Conservation (phyloP, 2,113 vertebrate genomes). For the Perca flavescens region DNA sequence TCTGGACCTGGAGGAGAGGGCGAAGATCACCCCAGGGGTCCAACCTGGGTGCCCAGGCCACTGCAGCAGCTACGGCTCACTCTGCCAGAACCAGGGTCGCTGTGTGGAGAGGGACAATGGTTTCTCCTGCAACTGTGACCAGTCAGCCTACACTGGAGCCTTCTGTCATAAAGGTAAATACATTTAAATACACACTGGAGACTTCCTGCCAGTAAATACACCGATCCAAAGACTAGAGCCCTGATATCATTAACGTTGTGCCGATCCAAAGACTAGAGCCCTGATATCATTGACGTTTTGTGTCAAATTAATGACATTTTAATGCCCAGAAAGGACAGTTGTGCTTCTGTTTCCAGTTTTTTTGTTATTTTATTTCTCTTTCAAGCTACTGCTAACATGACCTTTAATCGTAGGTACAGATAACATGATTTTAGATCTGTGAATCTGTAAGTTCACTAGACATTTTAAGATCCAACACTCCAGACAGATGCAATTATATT, state of each 20-base stretch:
- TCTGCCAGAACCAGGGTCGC: constrained; percentile 91
- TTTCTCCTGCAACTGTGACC: constrained; percentile 92
- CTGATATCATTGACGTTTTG: neutral
- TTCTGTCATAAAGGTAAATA: constrained; percentile 92
- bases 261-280: neutral
- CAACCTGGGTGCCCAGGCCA: constrained; percentile 94
- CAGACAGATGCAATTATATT: too few relatives aligned
- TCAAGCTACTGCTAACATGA: neutral
- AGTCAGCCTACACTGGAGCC: constrained; percentile 89
- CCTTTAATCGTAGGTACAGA: too few relatives aligned
- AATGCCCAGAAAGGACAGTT: neutral
- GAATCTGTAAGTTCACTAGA: too few relatives aligned
- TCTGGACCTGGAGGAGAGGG: constrained; percentile 93
- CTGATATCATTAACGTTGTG: neutral
- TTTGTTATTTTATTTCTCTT: neutral
- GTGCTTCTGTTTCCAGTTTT: neutral
- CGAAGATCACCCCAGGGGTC: constrained; percentile 93
- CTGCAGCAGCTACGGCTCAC: constrained; percentile 93
- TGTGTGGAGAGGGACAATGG: constrained; percentile 90
- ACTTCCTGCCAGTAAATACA: neutral
- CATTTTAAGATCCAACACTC: too few relatives aligned
- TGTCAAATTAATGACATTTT: neutral
- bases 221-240: neutral
- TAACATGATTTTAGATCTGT: too few relatives aligned
- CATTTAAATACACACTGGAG: neutral